These are phyloP conservation scores for Diorhabda carinulata DNA, from an alignment of 1,140 invertebrate species.

Conservation along the genomic window DNA sequence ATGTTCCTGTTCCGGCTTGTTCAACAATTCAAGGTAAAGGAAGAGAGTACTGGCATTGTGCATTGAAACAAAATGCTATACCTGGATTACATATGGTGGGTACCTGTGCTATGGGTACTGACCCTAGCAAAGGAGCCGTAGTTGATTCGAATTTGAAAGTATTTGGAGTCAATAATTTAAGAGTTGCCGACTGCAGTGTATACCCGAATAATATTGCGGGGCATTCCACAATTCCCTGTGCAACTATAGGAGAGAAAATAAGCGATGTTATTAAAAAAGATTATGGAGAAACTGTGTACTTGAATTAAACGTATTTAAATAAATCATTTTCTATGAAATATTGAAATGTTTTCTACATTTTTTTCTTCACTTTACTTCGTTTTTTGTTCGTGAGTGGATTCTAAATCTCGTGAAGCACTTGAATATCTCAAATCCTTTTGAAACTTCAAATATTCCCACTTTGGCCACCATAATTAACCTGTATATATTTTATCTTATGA, in stretches of 20 bases:
- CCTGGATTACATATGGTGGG: conserved; percentile 51
- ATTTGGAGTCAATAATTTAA: conserved; percentile 50
- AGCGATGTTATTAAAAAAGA: conserved; percentile 67
- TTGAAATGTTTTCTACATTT: no score
- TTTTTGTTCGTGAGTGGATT: no score
- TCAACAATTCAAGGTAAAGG: not conserved
- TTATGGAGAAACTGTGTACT: no score
- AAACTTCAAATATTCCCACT: no score
- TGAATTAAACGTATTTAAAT: no score
- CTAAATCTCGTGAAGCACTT: no score
- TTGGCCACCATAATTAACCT: no score
- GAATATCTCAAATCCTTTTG: no score
- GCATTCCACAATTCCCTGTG: conserved; percentile 66
- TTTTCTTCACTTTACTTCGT: no score
- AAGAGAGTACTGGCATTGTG: conserved; percentile 15
- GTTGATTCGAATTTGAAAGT: conserved; percentile 54
- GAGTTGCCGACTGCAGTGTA: conserved; percentile 70
- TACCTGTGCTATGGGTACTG: conserved; percentile 54
- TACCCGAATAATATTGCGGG: conserved; percentile 64
- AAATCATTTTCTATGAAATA: no score
- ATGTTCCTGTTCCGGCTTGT: conserved; percentile 5
- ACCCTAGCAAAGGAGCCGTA: conserved; percentile 42
- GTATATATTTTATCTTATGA: no score
- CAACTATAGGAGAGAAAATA: conserved; percentile 82
- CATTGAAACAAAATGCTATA: conserved; percentile 1